Evolutionary conservation across 2,113 vertebrate genomes (phyloP).

Genomic region (Cathartes aura): DNA sequence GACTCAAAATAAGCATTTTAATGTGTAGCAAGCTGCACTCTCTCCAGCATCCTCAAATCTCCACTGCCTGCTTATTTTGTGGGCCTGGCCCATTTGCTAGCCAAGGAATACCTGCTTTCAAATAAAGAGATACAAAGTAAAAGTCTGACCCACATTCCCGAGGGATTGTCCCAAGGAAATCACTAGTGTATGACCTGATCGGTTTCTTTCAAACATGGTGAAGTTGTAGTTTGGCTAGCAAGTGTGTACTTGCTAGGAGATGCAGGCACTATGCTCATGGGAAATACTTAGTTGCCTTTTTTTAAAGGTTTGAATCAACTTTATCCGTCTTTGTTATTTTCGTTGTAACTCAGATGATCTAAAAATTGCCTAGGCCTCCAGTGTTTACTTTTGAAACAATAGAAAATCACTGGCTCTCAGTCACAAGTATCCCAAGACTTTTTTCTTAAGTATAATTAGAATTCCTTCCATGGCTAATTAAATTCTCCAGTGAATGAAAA

Average conservation of each 20-base stretch:
- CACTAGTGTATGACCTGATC: rapidly evolving
- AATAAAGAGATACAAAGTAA: background rate
- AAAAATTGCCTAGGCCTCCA: background rate
- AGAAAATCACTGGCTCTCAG: constrained; percentile 4
- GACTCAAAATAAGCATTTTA: background rate
- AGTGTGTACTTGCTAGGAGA: background rate
- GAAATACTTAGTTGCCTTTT: background rate
- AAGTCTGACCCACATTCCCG: background rate
- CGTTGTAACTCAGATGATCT: background rate
- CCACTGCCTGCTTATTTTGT: background rate
- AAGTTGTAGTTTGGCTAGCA: background rate
- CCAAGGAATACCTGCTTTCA: background rate
- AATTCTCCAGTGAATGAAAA: constrained; percentile 54
- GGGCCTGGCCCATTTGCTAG: background rate
- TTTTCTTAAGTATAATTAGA: constrained; percentile 10
- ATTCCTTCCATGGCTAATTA: constrained; percentile 66
- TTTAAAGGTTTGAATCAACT: background rate
- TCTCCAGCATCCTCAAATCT: background rate
- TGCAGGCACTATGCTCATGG: background rate
- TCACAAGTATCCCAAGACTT: background rate
- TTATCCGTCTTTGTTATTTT: background rate
- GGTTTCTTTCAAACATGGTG: background rate
- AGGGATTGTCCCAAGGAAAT: background rate
- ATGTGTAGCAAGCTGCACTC: background rate
- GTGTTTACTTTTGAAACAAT: constrained; percentile 54